phyloP scores from a whole-genome alignment of 2,888 invertebrate species.

The Drosophila diplacantha region DNA sequence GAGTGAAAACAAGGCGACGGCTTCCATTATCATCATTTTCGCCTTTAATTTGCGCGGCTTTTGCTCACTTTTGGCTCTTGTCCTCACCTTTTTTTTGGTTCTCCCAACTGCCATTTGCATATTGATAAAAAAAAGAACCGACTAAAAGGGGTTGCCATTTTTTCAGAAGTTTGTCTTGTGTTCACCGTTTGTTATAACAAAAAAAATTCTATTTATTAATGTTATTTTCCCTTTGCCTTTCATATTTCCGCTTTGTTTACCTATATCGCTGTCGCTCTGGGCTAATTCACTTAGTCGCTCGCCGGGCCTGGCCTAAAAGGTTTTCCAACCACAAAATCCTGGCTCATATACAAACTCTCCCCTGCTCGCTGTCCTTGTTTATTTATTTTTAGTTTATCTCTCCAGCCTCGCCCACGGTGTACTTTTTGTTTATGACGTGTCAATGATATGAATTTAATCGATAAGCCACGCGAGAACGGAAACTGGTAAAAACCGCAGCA shows the following conservation, averaged over 20 bases:
- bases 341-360: conserved; percentile 8
- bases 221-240: conserved; percentile 17
- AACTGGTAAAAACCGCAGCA: conserved; percentile 32
- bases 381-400: conserved; percentile 33
- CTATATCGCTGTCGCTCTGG: conserved; percentile 5
- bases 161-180: conserved; percentile 14
- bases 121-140: conserved; percentile 24
- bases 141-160: conserved; percentile 11
- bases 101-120: conserved; percentile 46
- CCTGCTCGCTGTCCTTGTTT: conserved; percentile 2
- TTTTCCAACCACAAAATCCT: conserved; percentile 30
- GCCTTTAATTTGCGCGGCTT: conserved; percentile 44
- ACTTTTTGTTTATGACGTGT: conserved; percentile 37
- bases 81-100: conserved; percentile 20
- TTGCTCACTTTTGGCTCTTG: conserved; percentile 42
- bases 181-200: conserved; percentile 16
- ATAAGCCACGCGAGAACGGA: conserved; percentile 31
- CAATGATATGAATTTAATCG: conserved; percentile 40
- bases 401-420: not conserved
- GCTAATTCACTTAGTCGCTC: conserved; percentile 28
- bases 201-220: conserved; percentile 29
- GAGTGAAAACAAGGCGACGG: conserved; percentile 25
- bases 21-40: conserved; percentile 45
- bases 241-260: conserved; percentile 15
- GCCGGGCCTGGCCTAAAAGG: conserved; percentile 23